Base-by-base conservation (phyloP, 2,797 vertebrate species). In the Balearica regulorum region DNA sequence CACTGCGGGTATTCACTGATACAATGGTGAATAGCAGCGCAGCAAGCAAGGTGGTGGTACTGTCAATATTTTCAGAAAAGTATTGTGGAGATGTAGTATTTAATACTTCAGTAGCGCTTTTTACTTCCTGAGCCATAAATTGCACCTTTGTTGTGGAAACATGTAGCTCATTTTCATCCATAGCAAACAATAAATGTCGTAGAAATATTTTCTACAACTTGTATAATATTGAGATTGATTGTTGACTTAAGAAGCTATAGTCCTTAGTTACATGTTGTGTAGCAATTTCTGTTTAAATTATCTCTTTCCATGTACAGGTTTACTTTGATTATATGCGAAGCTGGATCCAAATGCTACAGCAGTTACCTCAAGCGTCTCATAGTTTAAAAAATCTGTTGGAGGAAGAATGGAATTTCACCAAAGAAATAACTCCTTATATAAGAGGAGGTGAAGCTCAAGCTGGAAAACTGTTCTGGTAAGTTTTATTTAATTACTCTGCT, bases 301-400 rank as follows among this genome's bases (percentile, higher is more conserved):
- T 33, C 68, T 92, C 72, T 89, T 94, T 91, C 53, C 81, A 20
- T 86, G 70, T 97, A 31, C 93, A 99, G 99, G 99, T 99, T 70
- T 99, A 99, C 97, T 99, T 99, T 97, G 99, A 99, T 97, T 99
- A 99, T 98, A 99, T 99, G 99, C 98, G 99, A 97, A 99, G 99
- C 97, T 99, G 99, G 99, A 99, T 99, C 97, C 98, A 98, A 98
- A 99, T 99, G 99, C 97, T 99, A 83, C 99, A 99, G 98, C 99
- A 99, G 96, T 98, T 99, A 98, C 99, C 99, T 97, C 99, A 99
- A 96, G 99, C 99, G 3, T 99, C 99, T 80, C 99, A 99, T 97
- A 99, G 99, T 96, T 98, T 99, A 97, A 99, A 99, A 98, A 99
- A 99, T 97, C 98, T 99, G 25, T 97, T 99, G 77, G 99, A 99